These are phyloP conservation scores for Sebastes aleutianus DNA, from an alignment of 2,797 vertebrate species.

Conservation along the genomic window DNA sequence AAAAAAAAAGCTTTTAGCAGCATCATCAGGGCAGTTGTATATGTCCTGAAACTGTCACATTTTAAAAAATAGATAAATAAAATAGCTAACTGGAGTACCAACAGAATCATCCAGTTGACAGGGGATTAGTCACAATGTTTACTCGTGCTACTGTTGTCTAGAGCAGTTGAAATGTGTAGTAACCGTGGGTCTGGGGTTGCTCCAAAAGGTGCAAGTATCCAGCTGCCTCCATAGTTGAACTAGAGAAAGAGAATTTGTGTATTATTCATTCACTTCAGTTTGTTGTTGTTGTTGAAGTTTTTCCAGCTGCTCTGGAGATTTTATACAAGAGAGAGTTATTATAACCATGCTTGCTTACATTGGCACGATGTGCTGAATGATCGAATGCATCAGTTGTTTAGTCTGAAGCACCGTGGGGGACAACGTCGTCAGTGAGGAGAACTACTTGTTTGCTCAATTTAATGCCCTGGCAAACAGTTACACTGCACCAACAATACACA, in stretches of 20 bases:
- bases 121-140: neutral
- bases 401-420: neutral
- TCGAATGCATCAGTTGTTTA: neutral
- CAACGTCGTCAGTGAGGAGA: neutral
- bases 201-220: neutral
- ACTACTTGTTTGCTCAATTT: neutral
- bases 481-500: neutral
- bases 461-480: neutral
- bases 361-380: neutral
- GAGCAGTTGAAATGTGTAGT: neutral
- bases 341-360: neutral
- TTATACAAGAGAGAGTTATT: neutral
- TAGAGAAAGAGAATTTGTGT: neutral
- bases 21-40: neutral
- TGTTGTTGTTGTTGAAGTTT: neutral
- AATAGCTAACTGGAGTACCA: neutral
- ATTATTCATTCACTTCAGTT: neutral
- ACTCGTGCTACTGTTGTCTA: neutral
- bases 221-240: neutral
- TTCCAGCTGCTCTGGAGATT: neutral
- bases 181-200: neutral
- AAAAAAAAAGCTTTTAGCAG: neutral
- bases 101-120: neutral
- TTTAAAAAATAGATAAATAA: neutral
- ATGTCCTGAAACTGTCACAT: neutral